phyloP scores from a whole-genome alignment of 2,797 vertebrate genomes.

The Gobio occitaniae region DNA sequence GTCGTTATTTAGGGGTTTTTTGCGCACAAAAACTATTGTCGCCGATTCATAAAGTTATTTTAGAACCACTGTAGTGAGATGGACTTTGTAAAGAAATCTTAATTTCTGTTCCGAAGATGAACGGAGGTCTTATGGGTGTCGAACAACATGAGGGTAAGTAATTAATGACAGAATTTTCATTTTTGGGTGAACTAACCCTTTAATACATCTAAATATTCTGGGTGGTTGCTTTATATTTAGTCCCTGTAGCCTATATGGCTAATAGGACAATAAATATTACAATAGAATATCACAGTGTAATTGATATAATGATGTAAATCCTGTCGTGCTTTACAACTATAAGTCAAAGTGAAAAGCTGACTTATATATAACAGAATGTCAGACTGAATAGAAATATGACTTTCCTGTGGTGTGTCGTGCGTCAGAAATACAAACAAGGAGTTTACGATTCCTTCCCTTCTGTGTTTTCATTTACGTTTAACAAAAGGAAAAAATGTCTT shows the following conservation, averaged over 20 bases:
- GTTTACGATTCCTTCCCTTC: slow-evolving; percentile 20
- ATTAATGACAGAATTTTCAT: too few relatives aligned
- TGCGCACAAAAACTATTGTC: too few relatives aligned
- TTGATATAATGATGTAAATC: background rate
- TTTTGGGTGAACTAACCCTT: too few relatives aligned
- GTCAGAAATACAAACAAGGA: slow-evolving; percentile 23
- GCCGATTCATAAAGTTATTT: too few relatives aligned
- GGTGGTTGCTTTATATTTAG: background rate
- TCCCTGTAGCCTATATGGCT: background rate
- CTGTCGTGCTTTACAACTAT: background rate
- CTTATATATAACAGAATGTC: background rate
- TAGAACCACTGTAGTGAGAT: too few relatives aligned
- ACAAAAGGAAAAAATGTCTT: slow-evolving; percentile 38
- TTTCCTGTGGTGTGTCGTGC: slow-evolving; percentile 1
- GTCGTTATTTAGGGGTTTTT: too few relatives aligned
- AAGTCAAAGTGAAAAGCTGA: background rate
- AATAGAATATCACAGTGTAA: background rate
- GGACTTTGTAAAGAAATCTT: too few relatives aligned
- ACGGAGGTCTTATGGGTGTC: too few relatives aligned
- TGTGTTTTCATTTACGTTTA: slow-evolving; percentile 28
- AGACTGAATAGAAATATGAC: slow-evolving; percentile 14
- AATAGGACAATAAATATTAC: background rate
- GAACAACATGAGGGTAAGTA: too few relatives aligned
- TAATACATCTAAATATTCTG: background rate
- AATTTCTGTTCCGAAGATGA: too few relatives aligned